A percentile compares a stretch with the other conserved stretches of the same genome.
Conservation (phyloP, 2,888 invertebrate genomes). For the Rhingia rostrata region DNA sequence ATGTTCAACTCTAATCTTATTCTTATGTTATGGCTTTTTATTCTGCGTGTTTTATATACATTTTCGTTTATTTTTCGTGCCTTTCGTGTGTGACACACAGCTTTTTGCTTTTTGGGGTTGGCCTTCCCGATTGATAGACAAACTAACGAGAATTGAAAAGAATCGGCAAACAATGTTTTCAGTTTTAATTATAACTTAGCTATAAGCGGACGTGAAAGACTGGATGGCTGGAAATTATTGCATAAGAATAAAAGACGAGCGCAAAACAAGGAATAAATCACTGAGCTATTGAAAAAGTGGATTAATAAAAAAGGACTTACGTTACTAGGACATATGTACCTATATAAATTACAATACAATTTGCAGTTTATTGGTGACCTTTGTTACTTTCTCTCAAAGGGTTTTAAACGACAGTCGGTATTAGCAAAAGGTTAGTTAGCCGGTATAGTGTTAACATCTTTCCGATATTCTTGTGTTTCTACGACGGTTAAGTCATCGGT, state of each 20-base stretch:
- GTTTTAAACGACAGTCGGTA: conserved; percentile 47
- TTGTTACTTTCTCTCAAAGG: conserved; percentile 34
- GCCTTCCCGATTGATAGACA: conserved; percentile 57
- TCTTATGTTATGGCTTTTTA: conserved; percentile 56
- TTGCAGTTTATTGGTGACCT: conserved; percentile 13
- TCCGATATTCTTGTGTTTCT: conserved; percentile 34
- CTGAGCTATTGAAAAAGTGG: conserved; percentile 21
- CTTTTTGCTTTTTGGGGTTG: conserved; percentile 64
- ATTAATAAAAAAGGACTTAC: conserved; percentile 32
- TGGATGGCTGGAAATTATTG: conserved; percentile 82
- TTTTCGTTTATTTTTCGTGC: conserved; percentile 19
- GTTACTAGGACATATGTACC: conserved; percentile 21
- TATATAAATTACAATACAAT: conserved; percentile 4
- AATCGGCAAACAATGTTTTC: conserved; percentile 75
- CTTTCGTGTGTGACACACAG: conserved; percentile 52
- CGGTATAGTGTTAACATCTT: conserved; percentile 39
- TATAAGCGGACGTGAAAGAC: conserved; percentile 81
- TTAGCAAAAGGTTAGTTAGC: conserved; percentile 67
- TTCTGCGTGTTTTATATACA: conserved; percentile 37
- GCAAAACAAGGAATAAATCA: conserved; percentile 75
- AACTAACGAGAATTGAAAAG: conserved; percentile 56
- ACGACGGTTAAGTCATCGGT: conserved; percentile 62
- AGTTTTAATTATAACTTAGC: conserved; percentile 82
- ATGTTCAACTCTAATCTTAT: conserved; percentile 41
- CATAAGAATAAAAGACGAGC: conserved; percentile 67